Evolutionary conservation across 37 sponge, comb jelly and placozoan species (phyloP), one percentile per base, ranked within the genome.

Genomic region (Oopsacas minuta): DNA sequence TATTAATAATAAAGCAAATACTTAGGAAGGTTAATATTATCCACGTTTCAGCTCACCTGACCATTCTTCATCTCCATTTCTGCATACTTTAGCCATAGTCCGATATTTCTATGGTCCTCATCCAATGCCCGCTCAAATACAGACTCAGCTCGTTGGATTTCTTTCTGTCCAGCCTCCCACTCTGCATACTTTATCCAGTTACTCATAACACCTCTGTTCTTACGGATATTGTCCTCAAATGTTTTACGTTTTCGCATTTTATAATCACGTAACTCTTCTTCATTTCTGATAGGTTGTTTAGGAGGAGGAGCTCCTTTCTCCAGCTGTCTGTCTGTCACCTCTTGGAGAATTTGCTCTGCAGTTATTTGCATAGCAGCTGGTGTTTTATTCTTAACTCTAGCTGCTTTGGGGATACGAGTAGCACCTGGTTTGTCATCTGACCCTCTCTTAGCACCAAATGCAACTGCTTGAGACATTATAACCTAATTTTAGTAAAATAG

Each of bases 41-140:
- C 49, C 49, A 34, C 28, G 22, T 32, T 61, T 25, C 7, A n/a
- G n/a, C n/a, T n/a, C 28, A 61, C 75, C 87, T 96, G 93, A 39
- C 91, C 90, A 83, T 90, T 86, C 88, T 83, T 91, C 99, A 97
- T 97, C 85, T 97, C 99, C 99, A 97, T 97, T 82, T 97, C 99
- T n/a, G 95, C 94, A 84, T 97, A 97, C 84, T 95, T 97, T 81
- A 95, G 85, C 99, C 99, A 97, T 32, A 97, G 53, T 0, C 92
- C 81, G 36, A 95, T 42, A 53, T 88, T 90, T 37, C 95, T 89
- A 86, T 94, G 95, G 75, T 94, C 95, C 0, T 88, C 91, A 84
- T 97, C 99, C 23, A 97, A 34, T 0, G 91, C 99, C 23, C 99
- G 81, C 83, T 97, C 99, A 49, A 89, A 97, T 37, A 97, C 90